Evolutionary conservation across 2,113 vertebrate species (phyloP), one percentile per base, ranked within the genome.

Genomic region (Phrynosoma platyrhinos): DNA sequence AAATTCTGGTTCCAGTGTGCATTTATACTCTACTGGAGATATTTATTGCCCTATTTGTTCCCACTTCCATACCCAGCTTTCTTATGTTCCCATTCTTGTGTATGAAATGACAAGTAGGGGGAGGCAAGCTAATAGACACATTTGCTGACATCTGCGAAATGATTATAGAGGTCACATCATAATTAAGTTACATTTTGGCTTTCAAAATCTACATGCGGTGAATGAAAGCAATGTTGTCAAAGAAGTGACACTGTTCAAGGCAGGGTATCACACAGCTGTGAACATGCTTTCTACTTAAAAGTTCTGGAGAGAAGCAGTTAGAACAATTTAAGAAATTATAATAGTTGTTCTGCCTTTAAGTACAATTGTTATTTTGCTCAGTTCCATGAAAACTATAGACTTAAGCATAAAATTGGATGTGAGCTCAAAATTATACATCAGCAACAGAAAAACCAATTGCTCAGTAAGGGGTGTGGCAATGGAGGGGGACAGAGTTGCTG

Each of bases 301-400:
- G 40, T 42, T 47, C 21, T 25, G 42, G 42, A 36, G 76, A 12
- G 42, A 52, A 78, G 76, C 42, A 47, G 40, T 77, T 25, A 30
- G 9, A 78, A 5, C 23, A 27, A 52, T 78, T 78, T 52, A 52
- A 78, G 21, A 52, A 78, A 78, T 78, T 78, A 78, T 27, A 78
- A 18, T 23, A 25, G 42, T 52, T 27, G 42, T 1, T 52, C 76
- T 78, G 8, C 76, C 9, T 78, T 78, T 52, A 78, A 78, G 23
- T 25, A 13, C 76, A 78, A 52, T 78, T 78, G 25, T 12, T 78
- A 78, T 78, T 78, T 77, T 78, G 76, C 76, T 78, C 76, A 52
- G 25, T 52, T 78, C 47, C 76, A 52, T 27, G 42, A 78, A 78
- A 47, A 77, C 20, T 52, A 52, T 47, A 78, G 27, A 78, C 52